phyloP scores from a whole-genome alignment of 2,113 vertebrate genomes.

The Dryoscopus gambensis region DNA sequence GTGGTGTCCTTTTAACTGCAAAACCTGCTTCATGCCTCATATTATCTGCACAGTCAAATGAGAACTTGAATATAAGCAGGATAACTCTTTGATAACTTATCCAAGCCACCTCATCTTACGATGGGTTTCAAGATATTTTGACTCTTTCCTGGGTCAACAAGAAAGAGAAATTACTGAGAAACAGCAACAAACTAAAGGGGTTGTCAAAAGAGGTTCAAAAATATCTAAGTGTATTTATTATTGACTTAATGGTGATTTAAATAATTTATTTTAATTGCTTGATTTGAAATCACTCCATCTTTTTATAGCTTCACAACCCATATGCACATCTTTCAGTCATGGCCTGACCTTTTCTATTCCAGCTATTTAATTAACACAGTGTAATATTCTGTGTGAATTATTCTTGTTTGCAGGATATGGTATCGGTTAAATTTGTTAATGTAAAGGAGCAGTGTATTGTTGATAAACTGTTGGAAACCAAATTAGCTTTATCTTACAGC shows the following conservation, averaged over 20 bases:
- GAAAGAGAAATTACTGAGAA: neutral
- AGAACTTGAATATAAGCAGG: neutral
- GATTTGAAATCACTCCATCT: neutral
- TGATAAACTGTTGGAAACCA: constrained; percentile 73
- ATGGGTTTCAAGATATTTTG: neutral
- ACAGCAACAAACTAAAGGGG: neutral
- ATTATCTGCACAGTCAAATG: neutral
- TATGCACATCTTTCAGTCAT: constrained; percentile 46
- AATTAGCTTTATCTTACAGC: constrained; percentile 74
- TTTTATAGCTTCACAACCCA: constrained; percentile 38
- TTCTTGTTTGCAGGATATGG: constrained; percentile 61
- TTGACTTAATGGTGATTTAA: constrained; percentile 29
- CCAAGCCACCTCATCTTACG: neutral
- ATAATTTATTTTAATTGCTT: constrained; percentile 39
- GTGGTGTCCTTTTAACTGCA: neutral
- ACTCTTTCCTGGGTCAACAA: neutral
- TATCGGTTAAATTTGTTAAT: constrained; percentile 69
- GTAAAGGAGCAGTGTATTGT: constrained; percentile 70
- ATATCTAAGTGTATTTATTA: neutral
- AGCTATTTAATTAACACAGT: constrained; percentile 67
- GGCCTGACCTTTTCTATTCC: constrained; percentile 59
- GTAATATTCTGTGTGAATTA: constrained; percentile 58
- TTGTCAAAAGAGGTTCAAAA: neutral
- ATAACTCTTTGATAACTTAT: neutral
- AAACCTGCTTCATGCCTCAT: neutral